Evolutionary conservation across 2,888 invertebrate species (phyloP).

Genomic region (Baccha elongata): DNA sequence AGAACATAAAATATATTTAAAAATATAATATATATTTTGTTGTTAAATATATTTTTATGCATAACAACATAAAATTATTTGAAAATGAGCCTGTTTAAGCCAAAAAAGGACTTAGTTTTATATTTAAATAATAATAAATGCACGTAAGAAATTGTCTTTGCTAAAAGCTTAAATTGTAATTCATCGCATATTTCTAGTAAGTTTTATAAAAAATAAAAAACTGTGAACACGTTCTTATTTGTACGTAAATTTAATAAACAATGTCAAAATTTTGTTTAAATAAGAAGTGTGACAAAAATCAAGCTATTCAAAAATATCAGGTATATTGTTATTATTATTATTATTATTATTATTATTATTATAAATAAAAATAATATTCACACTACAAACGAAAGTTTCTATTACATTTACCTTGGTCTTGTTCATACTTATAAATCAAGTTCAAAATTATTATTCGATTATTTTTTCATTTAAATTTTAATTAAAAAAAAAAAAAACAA

Average conservation of each 20-base stretch:
- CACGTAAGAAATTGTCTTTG: slow-evolving; percentile 53
- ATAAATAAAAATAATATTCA: slow-evolving; percentile 33
- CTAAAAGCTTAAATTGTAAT: slow-evolving; percentile 70
- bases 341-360: slow-evolving; percentile 28
- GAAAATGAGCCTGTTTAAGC: slow-evolving; percentile 56
- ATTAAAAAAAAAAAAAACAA: neutral
- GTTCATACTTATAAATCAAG: slow-evolving; percentile 48
- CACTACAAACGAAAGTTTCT: slow-evolving; percentile 68
- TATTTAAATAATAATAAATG: slow-evolving; percentile 41
- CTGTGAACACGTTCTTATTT: slow-evolving; percentile 53
- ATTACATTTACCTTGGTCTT: slow-evolving; percentile 66
- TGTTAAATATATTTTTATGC: slow-evolving; percentile 43
- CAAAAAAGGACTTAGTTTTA: slow-evolving; percentile 62
- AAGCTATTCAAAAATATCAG: slow-evolving; percentile 27
- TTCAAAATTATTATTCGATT: slow-evolving; percentile 15
- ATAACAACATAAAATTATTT: slow-evolving; percentile 40
- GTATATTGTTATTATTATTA: slow-evolving; percentile 51
- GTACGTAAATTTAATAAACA: slow-evolving; percentile 11
- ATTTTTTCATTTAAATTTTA: neutral
- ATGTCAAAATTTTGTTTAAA: slow-evolving; percentile 22
- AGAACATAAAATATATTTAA: slow-evolving; percentile 74
- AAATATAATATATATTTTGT: slow-evolving; percentile 74
- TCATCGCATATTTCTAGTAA: slow-evolving; percentile 72
- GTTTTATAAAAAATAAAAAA: slow-evolving; percentile 54
- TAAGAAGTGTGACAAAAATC: slow-evolving; percentile 32